These are phyloP conservation scores for Dendrolimus pini DNA, from an alignment of 2,888 invertebrate species.

Conservation along the genomic window DNA sequence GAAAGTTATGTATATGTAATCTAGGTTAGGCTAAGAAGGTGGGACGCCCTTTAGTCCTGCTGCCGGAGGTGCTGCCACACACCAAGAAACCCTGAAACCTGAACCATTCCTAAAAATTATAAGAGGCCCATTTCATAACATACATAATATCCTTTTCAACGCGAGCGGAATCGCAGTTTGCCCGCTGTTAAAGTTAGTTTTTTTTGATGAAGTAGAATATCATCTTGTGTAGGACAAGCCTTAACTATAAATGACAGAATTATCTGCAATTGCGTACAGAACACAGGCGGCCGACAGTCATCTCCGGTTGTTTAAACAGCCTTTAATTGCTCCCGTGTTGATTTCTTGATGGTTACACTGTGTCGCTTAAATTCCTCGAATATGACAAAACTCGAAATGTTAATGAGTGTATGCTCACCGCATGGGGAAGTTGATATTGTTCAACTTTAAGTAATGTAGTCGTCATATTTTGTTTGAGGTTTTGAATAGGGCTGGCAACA, in stretches of 20 bases:
- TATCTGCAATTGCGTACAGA: constrained; percentile 39
- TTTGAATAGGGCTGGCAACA: not conserved
- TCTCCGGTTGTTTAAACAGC: constrained; percentile 8
- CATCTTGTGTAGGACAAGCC: constrained; percentile 11
- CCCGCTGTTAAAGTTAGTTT: too few relatives aligned
- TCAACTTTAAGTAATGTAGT: not conserved
- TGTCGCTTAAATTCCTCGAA: constrained; percentile 1
- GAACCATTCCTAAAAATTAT: too few relatives aligned
- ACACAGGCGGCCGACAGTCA: constrained; percentile 9
- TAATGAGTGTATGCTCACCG: not conserved
- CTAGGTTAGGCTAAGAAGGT: too few relatives aligned
- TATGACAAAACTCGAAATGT: not conserved
- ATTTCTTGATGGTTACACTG: constrained; percentile 11
- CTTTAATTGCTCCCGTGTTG: constrained; percentile 10
- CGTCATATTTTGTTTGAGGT: not conserved
- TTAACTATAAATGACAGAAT: constrained; percentile 26
- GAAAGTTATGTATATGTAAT: too few relatives aligned
- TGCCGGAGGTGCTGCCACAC: too few relatives aligned
- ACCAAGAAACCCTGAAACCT: too few relatives aligned
- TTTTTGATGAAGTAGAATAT: too few relatives aligned
- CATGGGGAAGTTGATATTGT: not conserved
- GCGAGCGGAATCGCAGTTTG: too few relatives aligned
- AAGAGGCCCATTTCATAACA: too few relatives aligned
- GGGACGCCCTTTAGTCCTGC: too few relatives aligned
- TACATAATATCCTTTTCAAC: too few relatives aligned